Base-by-base conservation (phyloP, 2,888 invertebrate genomes). In the Trisateles emortualis region DNA sequence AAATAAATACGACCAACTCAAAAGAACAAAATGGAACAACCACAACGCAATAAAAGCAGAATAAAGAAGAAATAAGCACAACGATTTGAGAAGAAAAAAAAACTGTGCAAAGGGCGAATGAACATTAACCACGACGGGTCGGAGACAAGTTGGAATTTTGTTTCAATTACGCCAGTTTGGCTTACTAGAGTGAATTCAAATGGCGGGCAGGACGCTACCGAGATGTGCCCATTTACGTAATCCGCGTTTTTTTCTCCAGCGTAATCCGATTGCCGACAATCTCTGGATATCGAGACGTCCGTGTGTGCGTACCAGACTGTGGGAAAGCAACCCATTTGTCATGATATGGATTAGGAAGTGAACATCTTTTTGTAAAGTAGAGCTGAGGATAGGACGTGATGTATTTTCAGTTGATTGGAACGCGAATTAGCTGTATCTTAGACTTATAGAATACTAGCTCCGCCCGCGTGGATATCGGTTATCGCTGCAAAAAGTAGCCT, bases 121-220 rank as follows among this genome's bases (percentile, higher is more conserved):
- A 65, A 73, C 77, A 77, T 78, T 78, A 73, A 72, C 69, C 69
- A 43, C 43, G 40, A 52, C 50, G 50, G 58, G 55, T 43, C 60
- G 45, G 63, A 73, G 78, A 78, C 82, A 77, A 81, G 72, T 72
- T 56, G 74, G 79, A 81, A 83, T 86, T 84, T 82, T 73, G 78
- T 87, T 88, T 88, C 88, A 88, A 87, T 88, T 86, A 87, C 79
- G 72, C 59, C 64, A 68, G 64, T 61, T 67, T 72, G 78, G 76
- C 77, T 83, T 81, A 74, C 66, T 54, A 63, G 67, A 72, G 72
- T 72, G 78, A 83, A 87, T 86, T 83, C 82, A 82, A 86, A 86
- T 81, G 68, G 77, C 68, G 68, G 67, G 65, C 61, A 68, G 61
- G 53, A 64, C 50, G 54, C 64, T 67, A 70, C 65, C 55, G 68